Evolutionary conservation across 2,113 vertebrate genomes (phyloP).

Genomic region (Cariama cristata): DNA sequence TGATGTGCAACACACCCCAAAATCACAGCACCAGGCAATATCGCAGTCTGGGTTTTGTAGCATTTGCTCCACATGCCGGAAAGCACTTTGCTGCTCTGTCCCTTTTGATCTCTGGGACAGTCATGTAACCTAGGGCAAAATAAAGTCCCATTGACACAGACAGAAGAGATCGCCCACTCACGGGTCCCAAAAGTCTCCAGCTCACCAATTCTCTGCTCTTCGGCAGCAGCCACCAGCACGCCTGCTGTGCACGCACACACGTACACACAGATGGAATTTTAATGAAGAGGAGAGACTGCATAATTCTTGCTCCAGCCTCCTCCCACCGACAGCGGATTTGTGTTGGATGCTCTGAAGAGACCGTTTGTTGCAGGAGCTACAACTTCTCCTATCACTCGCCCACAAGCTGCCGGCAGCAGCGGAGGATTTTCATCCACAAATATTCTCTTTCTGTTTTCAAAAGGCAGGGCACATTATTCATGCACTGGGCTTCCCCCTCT

Average conservation of each 20-base stretch:
- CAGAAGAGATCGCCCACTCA: not conserved
- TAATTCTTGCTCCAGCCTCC: not conserved
- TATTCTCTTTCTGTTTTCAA: not conserved
- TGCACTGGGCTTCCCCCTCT: not conserved
- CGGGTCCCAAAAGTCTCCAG: not conserved
- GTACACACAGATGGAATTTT: not conserved
- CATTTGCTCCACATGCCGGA: not conserved
- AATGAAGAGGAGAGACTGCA: not conserved
- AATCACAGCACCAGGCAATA: not conserved
- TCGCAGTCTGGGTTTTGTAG: not conserved
- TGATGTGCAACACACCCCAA: not conserved
- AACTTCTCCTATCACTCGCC: not conserved
- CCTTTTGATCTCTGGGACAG: not conserved
- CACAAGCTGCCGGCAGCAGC: not conserved
- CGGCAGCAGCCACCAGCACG: not conserved
- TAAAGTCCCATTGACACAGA: not conserved
- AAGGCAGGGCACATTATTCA: not conserved
- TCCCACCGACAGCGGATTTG: not conserved
- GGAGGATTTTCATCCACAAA: constrained; percentile 8
- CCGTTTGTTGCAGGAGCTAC: constrained; percentile 12
- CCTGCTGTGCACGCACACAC: not conserved
- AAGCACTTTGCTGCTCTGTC: not conserved
- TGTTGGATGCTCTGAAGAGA: not conserved
- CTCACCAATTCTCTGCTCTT: not conserved
- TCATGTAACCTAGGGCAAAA: accelerated